These are phyloP conservation scores for Oryzias woworae DNA, from an alignment of 2,113 vertebrate species.

Conservation along the genomic window DNA sequence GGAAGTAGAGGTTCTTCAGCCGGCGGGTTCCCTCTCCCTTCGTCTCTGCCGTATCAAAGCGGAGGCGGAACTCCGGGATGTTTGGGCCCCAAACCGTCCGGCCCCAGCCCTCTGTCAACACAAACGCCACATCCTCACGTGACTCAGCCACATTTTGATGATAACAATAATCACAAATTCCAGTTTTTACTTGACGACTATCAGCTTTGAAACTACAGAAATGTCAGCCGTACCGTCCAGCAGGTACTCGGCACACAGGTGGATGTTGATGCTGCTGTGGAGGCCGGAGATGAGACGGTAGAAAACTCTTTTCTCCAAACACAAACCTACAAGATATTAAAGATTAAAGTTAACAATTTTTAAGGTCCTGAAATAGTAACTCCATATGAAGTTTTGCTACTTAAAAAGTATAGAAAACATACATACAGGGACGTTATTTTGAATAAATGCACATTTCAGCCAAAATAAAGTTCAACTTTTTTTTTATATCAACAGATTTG, in stretches of 20 bases:
- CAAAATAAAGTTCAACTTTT: too few relatives aligned
- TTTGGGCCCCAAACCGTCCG: conserved; percentile 90
- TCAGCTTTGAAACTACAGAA: background rate
- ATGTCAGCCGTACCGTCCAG: conserved; percentile 83
- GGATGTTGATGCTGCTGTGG: conserved; percentile 96
- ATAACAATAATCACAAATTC: too few relatives aligned
- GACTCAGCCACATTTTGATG: too few relatives aligned
- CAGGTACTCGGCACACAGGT: conserved; percentile 90
- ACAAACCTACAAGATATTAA: conserved; percentile 80
- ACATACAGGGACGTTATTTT: too few relatives aligned
- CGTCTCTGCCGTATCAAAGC: conserved; percentile 88
- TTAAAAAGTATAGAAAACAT: too few relatives aligned
- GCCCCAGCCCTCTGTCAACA: conserved; percentile 86
- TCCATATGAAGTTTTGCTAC: too few relatives aligned
- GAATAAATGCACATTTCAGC: too few relatives aligned
- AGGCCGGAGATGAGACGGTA: conserved; percentile 96
- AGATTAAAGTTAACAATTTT: background rate
- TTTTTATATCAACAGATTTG: too few relatives aligned
- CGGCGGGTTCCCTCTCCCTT: conserved; percentile 92
- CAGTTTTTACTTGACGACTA: too few relatives aligned
- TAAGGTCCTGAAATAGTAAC: background rate
- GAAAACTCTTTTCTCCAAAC: conserved; percentile 96
- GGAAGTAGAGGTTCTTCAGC: conserved; percentile 94
- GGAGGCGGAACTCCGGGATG: conserved; percentile 85
- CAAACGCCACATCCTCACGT: background rate